These are phyloP conservation scores for Galagoides demidoff DNA, from an alignment of 2,797 vertebrate genomes.

Conservation along the genomic window DNA sequence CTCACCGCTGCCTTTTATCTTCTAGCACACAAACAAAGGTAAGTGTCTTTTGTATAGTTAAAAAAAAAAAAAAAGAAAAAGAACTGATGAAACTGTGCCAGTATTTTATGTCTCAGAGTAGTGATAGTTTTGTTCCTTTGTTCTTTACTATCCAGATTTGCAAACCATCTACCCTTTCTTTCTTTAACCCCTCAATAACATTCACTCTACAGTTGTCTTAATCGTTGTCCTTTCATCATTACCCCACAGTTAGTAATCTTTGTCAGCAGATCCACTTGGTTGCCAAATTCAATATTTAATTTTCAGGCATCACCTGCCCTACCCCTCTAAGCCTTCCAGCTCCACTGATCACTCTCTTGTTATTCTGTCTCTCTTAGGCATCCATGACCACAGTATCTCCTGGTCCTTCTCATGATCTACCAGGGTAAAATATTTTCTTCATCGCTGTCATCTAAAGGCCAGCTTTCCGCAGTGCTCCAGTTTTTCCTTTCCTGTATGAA, in stretches of 20 bases:
- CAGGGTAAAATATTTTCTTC: not conserved
- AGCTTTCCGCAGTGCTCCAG: not conserved
- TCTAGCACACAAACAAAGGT: not conserved
- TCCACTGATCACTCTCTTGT: not conserved
- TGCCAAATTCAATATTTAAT: not conserved
- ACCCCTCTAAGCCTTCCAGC: not conserved
- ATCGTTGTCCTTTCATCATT: not conserved
- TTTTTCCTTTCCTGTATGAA: conserved; percentile 18
- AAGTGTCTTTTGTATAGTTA: not conserved
- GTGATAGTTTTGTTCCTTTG: not conserved
- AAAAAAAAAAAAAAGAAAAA: not conserved
- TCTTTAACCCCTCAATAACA: not conserved
- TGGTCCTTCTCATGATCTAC: not conserved
- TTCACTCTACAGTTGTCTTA: not conserved
- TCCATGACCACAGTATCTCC: not conserved
- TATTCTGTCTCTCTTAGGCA: not conserved
- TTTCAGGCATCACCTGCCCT: not conserved
- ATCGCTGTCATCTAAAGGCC: not conserved
- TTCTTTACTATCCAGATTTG: not conserved
- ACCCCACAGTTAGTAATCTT: not conserved
- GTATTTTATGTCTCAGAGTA: not conserved
- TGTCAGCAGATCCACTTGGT: not conserved
- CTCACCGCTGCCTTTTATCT: not conserved
- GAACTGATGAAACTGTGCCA: not conserved
- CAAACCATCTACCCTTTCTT: not conserved